Base-by-base conservation (phyloP, 2,113 vertebrate species). In the Ibidorhyncha struthersii region DNA sequence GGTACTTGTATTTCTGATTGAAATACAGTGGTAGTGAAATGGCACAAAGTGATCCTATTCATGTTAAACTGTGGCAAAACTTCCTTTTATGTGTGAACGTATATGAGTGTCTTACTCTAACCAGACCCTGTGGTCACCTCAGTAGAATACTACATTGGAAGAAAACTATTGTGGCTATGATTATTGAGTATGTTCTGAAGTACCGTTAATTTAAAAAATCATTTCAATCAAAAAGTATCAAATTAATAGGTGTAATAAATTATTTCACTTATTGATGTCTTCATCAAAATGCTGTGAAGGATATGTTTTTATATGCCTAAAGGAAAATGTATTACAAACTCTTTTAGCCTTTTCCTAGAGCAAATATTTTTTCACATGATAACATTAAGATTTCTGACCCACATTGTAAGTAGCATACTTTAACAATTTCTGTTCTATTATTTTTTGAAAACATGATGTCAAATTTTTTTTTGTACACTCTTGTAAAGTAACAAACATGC, bases 1-100 rank as follows among this genome's bases (percentile, higher is more conserved):
- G 99, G 99, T 99, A 99, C 41, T 82, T 95, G 10, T 87, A 47
- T 86, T 97, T 97, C 34, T 63, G 16, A 5, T 78, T 14, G 38
- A 89, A 83, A 52, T 70, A 23, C 3, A 19, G 8, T 43, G 22
- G 20, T 25, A 61, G 9, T n/a, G 47, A 45, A 83, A 23, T 30
- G 47, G 19, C 50, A 74, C 29, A 40, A 40, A 73, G 25, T 30
- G 15, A 82, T 84, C 5, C 8, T 67, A 2, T 56, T 58, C 3
- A 2, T 89, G 21, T 17, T 58, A 61, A 74, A 50, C 23, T 70
- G 6, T 50, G 34, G 10, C 26, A 89, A n/a, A 91, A 62, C 2
- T 40, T 56, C 12, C 3, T 36, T 61, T 61, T 53, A 10, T 65
- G 4, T 79, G 23, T 83, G 21, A 65, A 34, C 29, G 3, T 58